phyloP scores from a whole-genome alignment of 2,113 vertebrate genomes.

The Pluvialis apricaria region DNA sequence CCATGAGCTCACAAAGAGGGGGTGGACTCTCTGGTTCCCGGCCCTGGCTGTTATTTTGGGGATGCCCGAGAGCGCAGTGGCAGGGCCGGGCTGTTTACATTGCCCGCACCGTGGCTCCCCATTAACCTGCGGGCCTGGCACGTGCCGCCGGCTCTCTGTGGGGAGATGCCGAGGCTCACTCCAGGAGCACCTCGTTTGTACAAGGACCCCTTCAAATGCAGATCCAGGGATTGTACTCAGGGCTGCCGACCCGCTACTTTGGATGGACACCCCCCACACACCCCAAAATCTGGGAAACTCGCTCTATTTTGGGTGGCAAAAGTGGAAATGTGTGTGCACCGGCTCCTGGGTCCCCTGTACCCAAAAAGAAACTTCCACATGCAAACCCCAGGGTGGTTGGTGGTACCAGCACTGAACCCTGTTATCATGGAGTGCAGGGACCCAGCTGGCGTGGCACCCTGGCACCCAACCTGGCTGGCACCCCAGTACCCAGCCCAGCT shows the following conservation, averaged over 20 bases:
- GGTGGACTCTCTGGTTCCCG: background rate
- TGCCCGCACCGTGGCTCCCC: background rate
- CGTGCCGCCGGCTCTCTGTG: background rate
- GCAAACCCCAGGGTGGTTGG: background rate
- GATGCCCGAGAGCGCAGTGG: fast-evolving
- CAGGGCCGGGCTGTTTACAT: background rate
- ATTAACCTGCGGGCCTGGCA: background rate
- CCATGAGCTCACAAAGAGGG: background rate
- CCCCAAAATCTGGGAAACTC: background rate
- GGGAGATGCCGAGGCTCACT: background rate
- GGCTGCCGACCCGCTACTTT: fast-evolving
- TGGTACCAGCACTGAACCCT: background rate
- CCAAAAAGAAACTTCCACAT: background rate
- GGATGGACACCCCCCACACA: fast-evolving
- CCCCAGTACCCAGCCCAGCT: too few species aligned
- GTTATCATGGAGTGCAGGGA: background rate
- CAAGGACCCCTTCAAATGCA: background rate
- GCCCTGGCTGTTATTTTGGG: background rate
- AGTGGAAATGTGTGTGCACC: background rate
- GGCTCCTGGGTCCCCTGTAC: background rate
- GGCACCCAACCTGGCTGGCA: too few species aligned
- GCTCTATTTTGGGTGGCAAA: background rate
- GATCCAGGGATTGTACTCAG: background rate
- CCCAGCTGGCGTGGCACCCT: background rate
- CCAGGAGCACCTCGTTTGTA: background rate